Conservation (phyloP, 2,888 invertebrate species). For the Ecdyonurus torrentis region DNA sequence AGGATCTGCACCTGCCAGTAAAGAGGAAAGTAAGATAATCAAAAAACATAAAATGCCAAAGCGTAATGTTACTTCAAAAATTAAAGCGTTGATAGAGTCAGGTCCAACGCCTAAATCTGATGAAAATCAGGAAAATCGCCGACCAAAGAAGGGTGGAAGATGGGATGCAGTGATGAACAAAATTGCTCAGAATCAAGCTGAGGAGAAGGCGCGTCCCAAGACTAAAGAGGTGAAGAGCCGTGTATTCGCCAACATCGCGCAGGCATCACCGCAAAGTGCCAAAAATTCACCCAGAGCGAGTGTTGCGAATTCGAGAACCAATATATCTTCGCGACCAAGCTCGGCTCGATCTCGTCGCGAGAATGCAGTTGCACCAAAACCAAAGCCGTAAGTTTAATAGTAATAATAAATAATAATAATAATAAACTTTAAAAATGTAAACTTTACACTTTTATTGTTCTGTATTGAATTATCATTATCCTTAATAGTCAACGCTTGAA, state of each 20-base stretch:
- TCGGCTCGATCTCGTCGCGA: constrained; percentile 4
- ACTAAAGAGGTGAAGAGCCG: constrained; percentile 79
- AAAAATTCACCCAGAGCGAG: background rate
- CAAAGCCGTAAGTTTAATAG: constrained; percentile 1
- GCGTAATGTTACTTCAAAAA: constrained; percentile 56
- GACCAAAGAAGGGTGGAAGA: constrained; percentile 45
- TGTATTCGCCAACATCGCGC: constrained; percentile 32
- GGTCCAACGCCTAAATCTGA: constrained; percentile 16
- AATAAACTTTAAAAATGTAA: background rate
- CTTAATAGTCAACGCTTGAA: no score
- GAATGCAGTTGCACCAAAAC: background rate
- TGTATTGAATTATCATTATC: no score
- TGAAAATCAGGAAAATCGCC: constrained; percentile 36
- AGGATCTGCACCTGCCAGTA: background rate
- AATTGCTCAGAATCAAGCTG: constrained; percentile 51
- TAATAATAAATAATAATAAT: background rate
- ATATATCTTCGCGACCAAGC: constrained; percentile 5
- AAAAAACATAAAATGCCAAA: constrained; percentile 66
- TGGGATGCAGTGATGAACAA: constrained; percentile 77
- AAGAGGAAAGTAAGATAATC: constrained; percentile 30
- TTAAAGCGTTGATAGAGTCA: constrained; percentile 18
- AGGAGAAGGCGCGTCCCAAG: constrained; percentile 46
- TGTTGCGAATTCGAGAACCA: background rate
- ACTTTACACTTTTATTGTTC: background rate
- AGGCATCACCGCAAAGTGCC: background rate